These are phyloP conservation scores for Ptychodera flava DNA, from an alignment of 35 echinoderm and acorn worm species.

Conservation along the genomic window DNA sequence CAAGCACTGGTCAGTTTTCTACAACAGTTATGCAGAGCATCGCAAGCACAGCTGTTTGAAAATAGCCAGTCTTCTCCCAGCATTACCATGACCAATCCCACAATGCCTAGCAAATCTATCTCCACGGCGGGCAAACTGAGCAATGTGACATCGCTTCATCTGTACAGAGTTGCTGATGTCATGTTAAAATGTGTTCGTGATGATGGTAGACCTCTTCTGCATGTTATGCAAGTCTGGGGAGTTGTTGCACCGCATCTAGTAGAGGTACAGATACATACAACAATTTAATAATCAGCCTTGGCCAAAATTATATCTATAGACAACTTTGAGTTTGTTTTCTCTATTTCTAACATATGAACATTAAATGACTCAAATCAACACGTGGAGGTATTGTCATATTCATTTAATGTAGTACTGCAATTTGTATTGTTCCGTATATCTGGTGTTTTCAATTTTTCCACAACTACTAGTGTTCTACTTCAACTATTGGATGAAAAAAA, in stretches of 20 bases:
- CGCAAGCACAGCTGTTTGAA: constrained; percentile 73
- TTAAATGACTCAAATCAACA: too few relatives aligned
- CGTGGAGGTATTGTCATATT: too few relatives aligned
- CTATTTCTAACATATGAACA: too few relatives aligned
- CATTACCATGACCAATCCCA: constrained; percentile 67
- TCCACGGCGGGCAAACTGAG: constrained; percentile 61
- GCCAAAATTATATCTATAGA: too few relatives aligned
- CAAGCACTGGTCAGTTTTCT: constrained; percentile 81
- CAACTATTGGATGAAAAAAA: too few relatives aligned
- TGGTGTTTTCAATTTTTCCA: too few relatives aligned
- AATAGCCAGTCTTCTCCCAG: not conserved
- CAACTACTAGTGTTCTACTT: too few relatives aligned
- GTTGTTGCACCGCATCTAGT: constrained; percentile 81
- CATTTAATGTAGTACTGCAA: too few relatives aligned
- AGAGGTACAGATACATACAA: too few relatives aligned
- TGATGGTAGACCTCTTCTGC: constrained; percentile 61
- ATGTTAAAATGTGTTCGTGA: constrained; percentile 88
- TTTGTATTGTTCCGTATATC: too few relatives aligned
- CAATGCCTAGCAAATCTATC: constrained; percentile 94
- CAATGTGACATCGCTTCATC: constrained; percentile 63
- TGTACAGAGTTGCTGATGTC: constrained; percentile 87
- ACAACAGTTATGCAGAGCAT: constrained; percentile 63
- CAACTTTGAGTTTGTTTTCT: too few relatives aligned
- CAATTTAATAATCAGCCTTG: too few relatives aligned
- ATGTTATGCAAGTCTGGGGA: constrained; percentile 96